phyloP scores from a whole-genome alignment of 2,113 vertebrate species.

The Ictalurus punctatus region DNA sequence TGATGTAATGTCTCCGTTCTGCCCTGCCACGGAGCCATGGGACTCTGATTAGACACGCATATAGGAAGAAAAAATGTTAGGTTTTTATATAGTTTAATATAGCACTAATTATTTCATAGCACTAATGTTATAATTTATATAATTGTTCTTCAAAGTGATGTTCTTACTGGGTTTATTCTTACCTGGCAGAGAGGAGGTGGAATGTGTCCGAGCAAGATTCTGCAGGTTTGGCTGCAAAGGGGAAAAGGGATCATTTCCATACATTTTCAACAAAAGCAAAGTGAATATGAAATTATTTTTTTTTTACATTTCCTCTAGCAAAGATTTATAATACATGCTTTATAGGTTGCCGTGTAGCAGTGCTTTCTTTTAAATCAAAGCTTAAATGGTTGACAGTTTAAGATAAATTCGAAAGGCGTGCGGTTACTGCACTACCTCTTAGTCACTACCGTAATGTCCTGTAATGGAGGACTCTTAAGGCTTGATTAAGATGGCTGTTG shows the following conservation, averaged over 20 bases:
- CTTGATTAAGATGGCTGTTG: conserved; percentile 22
- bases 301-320: neutral
- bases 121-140: neutral
- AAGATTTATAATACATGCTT: neutral
- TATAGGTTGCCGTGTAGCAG: neutral
- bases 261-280: neutral
- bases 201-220: conserved; percentile 72
- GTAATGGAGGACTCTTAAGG: conserved; percentile 1
- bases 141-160: neutral
- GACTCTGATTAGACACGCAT: conserved; percentile 65
- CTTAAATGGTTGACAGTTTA: neutral
- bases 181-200: conserved; percentile 82
- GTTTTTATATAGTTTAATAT: neutral
- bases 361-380: neutral
- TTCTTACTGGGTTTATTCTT: conserved; percentile 34
- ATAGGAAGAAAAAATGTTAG: neutral
- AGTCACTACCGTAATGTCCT: neutral
- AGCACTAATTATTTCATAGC: neutral
- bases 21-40: conserved; percentile 42
- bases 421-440: neutral
- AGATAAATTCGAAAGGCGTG: neutral
- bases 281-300: neutral
- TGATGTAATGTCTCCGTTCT: conserved; percentile 64
- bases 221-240: conserved; percentile 76
- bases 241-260: conserved; percentile 38